Evolutionary conservation across 2,888 invertebrate species (phyloP), one percentile per base, ranked within the genome.

Genomic region (Hydrotaea cyrtoneurina): DNA sequence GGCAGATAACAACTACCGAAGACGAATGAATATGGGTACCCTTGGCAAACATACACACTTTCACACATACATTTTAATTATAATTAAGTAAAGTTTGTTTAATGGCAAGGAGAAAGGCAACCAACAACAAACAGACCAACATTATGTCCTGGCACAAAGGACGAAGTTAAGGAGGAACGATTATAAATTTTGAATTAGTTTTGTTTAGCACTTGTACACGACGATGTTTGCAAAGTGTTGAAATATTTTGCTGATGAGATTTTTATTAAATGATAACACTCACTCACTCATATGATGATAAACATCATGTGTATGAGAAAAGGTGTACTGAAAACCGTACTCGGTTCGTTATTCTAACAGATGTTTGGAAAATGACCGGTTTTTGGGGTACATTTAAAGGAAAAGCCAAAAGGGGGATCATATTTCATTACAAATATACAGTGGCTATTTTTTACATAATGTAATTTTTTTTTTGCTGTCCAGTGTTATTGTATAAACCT

Each of bases 1-100:
- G 7, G 31, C 31, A 31, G 39, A 39, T 13, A 39, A 13, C 39
- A 8, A 39, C 39, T 59, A 8, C 15, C 2, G n/a, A 26, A 13
- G n/a, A 31, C 31, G 8, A 59, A 59, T n/a, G 15, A n/a, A n/a
- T n/a, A n/a, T 5, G 62, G n/a, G 31, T 31, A 62, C 50, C 50
- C 15, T 50, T 50, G 3, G 10, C 39, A 39, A 1, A 39, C 13
- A 3, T 10, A 39, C 39, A 13, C 1, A 13, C 39, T 8, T 13
- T 8, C 1, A 10, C 39, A 39, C 13, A 39, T 50, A n/a, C 50
- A 50, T 50, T 64, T 66, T 69, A 69, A 69, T 69, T 46, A 69
- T 69, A 69, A 69, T 69, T 69, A 69, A 69, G 43, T 15, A 69
- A 66, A 39, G 39, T 66, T 66, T 66, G 31, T 31, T 62, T 62